phyloP scores from a whole-genome alignment of 2,113 vertebrate genomes.

The Grantiella picta region DNA sequence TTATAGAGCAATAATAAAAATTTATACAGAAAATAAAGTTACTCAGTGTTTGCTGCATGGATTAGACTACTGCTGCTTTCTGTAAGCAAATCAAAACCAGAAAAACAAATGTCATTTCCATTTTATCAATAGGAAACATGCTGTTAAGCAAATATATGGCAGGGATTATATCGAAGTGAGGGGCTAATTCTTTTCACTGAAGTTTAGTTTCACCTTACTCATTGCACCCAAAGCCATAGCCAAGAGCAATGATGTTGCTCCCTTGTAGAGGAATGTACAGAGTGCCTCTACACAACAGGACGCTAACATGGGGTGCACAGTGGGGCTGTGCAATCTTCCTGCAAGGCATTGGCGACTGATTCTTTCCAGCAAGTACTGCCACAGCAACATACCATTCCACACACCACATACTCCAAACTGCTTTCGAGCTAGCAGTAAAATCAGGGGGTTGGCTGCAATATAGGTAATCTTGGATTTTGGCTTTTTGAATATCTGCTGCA shows the following conservation, averaged over 20 bases:
- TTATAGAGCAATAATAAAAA: neutral
- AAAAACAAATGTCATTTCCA: constrained; percentile 28
- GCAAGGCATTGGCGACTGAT: neutral
- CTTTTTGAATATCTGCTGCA: neutral
- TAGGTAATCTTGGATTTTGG: neutral
- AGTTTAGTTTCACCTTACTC: constrained; percentile 1
- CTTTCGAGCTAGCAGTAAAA: neutral
- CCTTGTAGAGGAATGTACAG: neutral
- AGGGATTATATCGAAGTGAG: neutral
- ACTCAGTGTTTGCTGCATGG: neutral
- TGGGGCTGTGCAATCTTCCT: neutral
- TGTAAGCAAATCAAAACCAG: constrained; percentile 33
- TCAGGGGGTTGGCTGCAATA: neutral
- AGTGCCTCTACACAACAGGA: neutral
- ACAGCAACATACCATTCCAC: neutral
- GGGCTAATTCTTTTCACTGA: neutral
- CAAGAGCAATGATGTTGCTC: neutral
- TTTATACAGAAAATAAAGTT: neutral
- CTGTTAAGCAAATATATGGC: neutral
- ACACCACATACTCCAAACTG: neutral
- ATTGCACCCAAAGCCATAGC: neutral
- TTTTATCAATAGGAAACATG: neutral
- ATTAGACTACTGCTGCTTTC: constrained; percentile 34
- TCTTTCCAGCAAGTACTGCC: neutral
- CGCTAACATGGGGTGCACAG: neutral